phyloP scores from a whole-genome alignment of 2,888 invertebrate species.

The Dioctria linearis region DNA sequence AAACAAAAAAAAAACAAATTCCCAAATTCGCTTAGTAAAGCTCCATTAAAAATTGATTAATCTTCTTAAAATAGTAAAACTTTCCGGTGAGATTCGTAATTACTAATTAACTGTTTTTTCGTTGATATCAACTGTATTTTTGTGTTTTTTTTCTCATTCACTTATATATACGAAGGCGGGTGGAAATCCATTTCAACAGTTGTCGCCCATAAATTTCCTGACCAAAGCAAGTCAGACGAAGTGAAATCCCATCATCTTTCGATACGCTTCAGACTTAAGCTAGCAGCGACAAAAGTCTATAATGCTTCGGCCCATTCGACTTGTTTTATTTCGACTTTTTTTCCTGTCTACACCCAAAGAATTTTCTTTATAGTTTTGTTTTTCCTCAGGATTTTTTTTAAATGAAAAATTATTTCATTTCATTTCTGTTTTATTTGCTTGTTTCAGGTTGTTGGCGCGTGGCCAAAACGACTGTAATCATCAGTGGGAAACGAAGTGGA shows the following conservation, averaged over 20 bases:
- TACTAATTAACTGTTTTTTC: constrained; percentile 36
- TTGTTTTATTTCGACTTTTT: constrained; percentile 19
- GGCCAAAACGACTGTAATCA: constrained; percentile 46
- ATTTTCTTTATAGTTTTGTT: constrained; percentile 49
- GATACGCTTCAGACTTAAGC: constrained; percentile 25
- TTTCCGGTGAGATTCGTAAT: constrained; percentile 36
- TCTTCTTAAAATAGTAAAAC: constrained; percentile 36
- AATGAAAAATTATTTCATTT: constrained; percentile 35
- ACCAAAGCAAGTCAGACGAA: constrained; percentile 24
- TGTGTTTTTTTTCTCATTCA: not conserved
- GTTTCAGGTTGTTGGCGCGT: constrained; percentile 51
- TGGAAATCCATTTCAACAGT: constrained; percentile 52
- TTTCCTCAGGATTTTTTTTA: constrained; percentile 37
- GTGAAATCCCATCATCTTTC: constrained; percentile 29
- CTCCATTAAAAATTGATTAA: constrained; percentile 37
- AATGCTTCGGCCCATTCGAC: constrained; percentile 14
- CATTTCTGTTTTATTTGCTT: constrained; percentile 27
- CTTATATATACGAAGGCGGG: constrained; percentile 38
- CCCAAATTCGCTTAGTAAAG: not conserved
- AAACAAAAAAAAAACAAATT: no score
- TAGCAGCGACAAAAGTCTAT: constrained; percentile 24
- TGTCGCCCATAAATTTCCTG: constrained; percentile 51
- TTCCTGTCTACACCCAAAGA: constrained; percentile 30
- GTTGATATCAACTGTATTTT: not conserved
- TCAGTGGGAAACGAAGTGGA: constrained; percentile 47